Evolutionary conservation across 35 echinoderm and acorn worm species (phyloP).

Genomic region (Amphiura filiformis): DNA sequence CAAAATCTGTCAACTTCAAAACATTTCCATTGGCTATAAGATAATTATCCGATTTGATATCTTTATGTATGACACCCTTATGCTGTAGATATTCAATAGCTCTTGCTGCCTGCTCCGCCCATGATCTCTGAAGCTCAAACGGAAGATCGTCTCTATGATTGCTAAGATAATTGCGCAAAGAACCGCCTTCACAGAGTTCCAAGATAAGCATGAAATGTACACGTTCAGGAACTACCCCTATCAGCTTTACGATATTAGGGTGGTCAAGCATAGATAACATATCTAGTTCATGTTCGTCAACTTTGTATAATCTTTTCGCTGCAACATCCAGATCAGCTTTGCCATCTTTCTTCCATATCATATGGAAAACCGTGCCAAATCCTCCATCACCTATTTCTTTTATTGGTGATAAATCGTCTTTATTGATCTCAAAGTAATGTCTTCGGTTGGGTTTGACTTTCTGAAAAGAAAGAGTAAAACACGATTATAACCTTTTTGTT

Average conservation of each 20-base stretch:
- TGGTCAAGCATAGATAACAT: background rate
- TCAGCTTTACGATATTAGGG: background rate
- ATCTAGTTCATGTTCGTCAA: background rate
- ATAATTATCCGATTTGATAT: background rate
- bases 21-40: background rate
- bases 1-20: background rate
- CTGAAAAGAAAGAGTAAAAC: too few relatives aligned
- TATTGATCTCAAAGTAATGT: too few relatives aligned
- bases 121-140: background rate
- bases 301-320: background rate
- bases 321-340: background rate
- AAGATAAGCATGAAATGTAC: background rate
- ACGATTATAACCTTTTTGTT: too few relatives aligned
- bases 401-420: background rate
- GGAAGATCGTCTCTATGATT: background rate
- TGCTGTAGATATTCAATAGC: background rate
- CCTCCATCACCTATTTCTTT: background rate
- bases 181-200: background rate
- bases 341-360: background rate
- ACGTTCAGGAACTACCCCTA: background rate
- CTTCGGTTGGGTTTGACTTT: too few relatives aligned
- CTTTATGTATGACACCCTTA: background rate
- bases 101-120: background rate
- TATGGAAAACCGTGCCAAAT: background rate
- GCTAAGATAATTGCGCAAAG: background rate